Evolutionary conservation across 2,797 vertebrate genomes (phyloP), one percentile per base, ranked within the genome.

Genomic region (Syngnathus acus): DNA sequence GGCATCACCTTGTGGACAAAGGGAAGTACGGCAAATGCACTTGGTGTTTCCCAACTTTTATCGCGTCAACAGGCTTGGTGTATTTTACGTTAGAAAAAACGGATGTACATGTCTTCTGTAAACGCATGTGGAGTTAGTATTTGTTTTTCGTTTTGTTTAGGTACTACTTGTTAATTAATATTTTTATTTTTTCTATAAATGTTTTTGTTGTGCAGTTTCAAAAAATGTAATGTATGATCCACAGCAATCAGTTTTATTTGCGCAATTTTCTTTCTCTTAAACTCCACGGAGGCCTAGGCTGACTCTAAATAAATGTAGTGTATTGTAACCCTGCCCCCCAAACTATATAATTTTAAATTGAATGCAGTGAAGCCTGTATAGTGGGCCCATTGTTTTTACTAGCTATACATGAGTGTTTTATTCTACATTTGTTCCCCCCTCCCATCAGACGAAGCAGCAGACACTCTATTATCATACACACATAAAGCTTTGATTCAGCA

Each of bases 401-500:
- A 60, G 45, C 21, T 45, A 57, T 65, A 54, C 6, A 64, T 66
- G 19, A 16, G 23, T 67, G 43, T 68, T 72, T 55, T 78, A 51
- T 62, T 70, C 21, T 69, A 40, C 72, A 64, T 65, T 37, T 55
- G 32, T 59, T 63, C 73, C 45, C 45, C 45, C 67, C 60, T 66
- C 26, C 67, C 3, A 73, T 76, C 74, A 65, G 54, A 68, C 43
- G 76, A 69, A 68, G 11, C 16, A 58, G 68, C 55, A 63, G 38
- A 79, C 64, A 69, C 47, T 68, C 23, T 68, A 70, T 80, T 69
- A 79, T 80, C 69, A 73, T 76, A 77, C 63, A 76, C 76, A 82
- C 75, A 84, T 70, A 74, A 76, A 84, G 78, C 80, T 82, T 67
- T 57, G 68, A 84, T 87, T 87, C 84, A 80, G 80, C 77, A 68